Conservation (phyloP, 2,797 vertebrate genomes). For the Gobionotothen gibberifrons region DNA sequence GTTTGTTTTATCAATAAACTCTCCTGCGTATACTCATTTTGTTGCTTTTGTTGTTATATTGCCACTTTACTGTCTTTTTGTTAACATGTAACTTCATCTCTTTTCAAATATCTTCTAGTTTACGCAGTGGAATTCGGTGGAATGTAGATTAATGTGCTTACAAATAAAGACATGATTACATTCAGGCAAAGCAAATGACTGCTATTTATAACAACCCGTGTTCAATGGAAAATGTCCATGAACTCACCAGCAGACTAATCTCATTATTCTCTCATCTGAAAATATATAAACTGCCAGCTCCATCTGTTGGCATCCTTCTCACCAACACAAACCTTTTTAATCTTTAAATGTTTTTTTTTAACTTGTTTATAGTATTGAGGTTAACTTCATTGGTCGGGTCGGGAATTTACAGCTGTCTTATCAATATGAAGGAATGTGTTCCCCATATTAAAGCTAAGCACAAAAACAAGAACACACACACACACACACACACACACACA, state of each 20-base stretch:
- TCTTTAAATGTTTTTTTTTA: not conserved
- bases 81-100: not conserved
- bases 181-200: not conserved
- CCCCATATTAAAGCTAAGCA: not conserved
- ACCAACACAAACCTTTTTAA: not conserved
- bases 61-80: not conserved
- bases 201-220: not conserved
- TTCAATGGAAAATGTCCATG: not conserved
- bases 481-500: not conserved
- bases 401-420: not conserved
- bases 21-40: not conserved
- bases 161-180: not conserved
- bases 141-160: not conserved
- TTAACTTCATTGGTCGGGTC: not conserved
- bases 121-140: not conserved
- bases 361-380: not conserved
- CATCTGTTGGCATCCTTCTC: not conserved
- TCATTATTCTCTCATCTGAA: not conserved
- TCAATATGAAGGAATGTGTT: not conserved
- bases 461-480: not conserved
- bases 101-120: conserved; percentile 1
- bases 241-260: not conserved
- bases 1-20: not conserved
- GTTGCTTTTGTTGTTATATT: not conserved
- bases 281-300: not conserved